These are phyloP conservation scores for Hylia prasina DNA, from an alignment of 2,113 vertebrate species.

Conservation along the genomic window DNA sequence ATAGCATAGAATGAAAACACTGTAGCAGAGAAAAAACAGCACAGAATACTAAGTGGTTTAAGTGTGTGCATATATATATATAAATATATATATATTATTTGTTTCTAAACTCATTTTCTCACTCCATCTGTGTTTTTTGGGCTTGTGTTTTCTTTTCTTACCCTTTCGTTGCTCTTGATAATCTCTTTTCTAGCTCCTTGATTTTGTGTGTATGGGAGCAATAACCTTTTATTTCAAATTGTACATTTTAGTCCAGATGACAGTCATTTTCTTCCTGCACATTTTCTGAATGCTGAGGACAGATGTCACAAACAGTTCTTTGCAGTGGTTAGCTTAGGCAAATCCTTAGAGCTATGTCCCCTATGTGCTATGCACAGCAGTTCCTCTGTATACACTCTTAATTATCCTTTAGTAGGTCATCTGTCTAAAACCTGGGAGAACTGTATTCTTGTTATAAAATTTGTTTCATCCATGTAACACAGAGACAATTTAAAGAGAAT, in stretches of 20 bases:
- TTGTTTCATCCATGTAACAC: conserved; percentile 32
- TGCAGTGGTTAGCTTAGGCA: not conserved
- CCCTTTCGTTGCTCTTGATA: not conserved
- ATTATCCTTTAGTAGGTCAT: conserved; percentile 8
- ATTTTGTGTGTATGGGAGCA: not conserved
- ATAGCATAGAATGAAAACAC: not conserved
- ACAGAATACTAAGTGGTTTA: not conserved
- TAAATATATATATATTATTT: not conserved
- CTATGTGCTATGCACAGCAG: not conserved
- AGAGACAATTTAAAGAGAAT: conserved; percentile 57
- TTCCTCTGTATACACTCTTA: not conserved
- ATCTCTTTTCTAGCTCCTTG: not conserved
- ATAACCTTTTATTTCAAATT: not conserved
- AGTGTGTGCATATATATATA: not conserved
- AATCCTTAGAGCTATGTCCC: not conserved
- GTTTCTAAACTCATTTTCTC: not conserved
- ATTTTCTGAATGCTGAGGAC: not conserved
- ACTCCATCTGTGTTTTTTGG: not conserved
- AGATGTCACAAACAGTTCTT: not conserved
- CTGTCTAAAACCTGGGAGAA: conserved; percentile 23
- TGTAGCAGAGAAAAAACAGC: not conserved
- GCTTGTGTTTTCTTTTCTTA: not conserved
- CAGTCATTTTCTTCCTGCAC: not conserved
- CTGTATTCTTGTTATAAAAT: not conserved
- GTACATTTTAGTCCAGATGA: not conserved